Conservation (phyloP, 2,113 vertebrate species). For the Strix uralensis region DNA sequence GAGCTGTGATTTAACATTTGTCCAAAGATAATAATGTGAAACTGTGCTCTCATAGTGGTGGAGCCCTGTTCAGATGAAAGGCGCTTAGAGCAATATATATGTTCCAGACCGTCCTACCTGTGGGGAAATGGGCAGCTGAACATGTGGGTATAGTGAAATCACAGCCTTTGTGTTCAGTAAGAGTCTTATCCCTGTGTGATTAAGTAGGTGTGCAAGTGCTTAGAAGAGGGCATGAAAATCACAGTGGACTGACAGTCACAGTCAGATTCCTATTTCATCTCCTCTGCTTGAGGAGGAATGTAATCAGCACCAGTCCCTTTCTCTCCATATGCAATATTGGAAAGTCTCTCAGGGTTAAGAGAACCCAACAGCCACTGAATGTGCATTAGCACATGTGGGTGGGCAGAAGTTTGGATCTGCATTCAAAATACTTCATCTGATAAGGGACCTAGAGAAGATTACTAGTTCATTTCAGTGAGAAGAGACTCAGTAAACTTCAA, state of each 20-base stretch:
- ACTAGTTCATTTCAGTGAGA: not conserved
- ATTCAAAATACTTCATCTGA: not conserved
- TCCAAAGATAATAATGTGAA: not conserved
- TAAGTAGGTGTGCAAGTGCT: not conserved
- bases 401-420: not conserved
- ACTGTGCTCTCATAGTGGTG: not conserved
- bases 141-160: not conserved
- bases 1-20: not conserved
- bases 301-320: not conserved
- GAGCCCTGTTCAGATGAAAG: not conserved
- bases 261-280: not conserved
- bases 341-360: not conserved
- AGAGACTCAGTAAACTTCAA: not conserved
- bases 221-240: not conserved
- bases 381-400: not conserved
- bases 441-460: not conserved
- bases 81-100: not conserved
- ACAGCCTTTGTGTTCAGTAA: not conserved
- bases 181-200: not conserved
- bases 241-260: not conserved
- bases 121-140: not conserved
- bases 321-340: not conserved
- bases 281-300: not conserved
- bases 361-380: not conserved
- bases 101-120: not conserved